Evolutionary conservation across 2,888 invertebrate species (phyloP).

Genomic region (Hemithea aestivaria): DNA sequence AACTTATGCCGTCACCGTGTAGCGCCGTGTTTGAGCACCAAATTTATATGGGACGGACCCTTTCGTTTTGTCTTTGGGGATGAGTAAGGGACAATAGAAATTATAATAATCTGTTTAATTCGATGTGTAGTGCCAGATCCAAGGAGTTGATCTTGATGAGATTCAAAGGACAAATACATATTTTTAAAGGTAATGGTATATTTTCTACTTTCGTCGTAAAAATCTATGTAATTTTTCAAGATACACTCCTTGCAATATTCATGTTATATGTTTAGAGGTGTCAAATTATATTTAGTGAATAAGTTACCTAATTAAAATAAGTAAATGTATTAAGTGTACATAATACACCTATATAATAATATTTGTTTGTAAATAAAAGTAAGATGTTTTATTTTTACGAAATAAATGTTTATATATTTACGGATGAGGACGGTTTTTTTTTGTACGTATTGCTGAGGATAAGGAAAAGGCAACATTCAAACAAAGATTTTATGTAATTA

Average conservation of each 20-base stretch:
- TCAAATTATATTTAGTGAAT: slow-evolving; percentile 35
- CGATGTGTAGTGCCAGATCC: too few relatives aligned
- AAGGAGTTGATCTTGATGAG: too few relatives aligned
- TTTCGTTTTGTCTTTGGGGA: too few relatives aligned
- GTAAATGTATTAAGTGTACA: slow-evolving; percentile 12
- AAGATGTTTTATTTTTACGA: slow-evolving; percentile 33
- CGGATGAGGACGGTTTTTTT: slow-evolving; percentile 20
- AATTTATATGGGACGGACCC: too few relatives aligned
- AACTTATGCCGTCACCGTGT: too few relatives aligned
- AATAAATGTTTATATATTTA: slow-evolving; percentile 49
- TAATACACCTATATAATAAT: slow-evolving; percentile 29
- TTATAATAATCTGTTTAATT: too few relatives aligned
- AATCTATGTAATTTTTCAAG: slow-evolving; percentile 8
- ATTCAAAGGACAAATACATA: too few relatives aligned
- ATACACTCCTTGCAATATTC: slow-evolving; percentile 6
- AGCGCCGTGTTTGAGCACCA: too few relatives aligned
- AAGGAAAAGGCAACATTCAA: slow-evolving; percentile 61
- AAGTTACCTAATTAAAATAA: slow-evolving; percentile 24
- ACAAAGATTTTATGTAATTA: slow-evolving; percentile 75
- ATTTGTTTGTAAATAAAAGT: slow-evolving; percentile 50
- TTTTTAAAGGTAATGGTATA: too few relatives aligned
- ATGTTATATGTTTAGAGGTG: slow-evolving; percentile 26
- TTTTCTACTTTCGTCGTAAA: too few relatives aligned
- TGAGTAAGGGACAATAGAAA: too few relatives aligned
- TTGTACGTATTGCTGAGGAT: slow-evolving; percentile 13